Conservation (phyloP, 2,797 vertebrate genomes). For the Lagorchestes hirsutus region DNA sequence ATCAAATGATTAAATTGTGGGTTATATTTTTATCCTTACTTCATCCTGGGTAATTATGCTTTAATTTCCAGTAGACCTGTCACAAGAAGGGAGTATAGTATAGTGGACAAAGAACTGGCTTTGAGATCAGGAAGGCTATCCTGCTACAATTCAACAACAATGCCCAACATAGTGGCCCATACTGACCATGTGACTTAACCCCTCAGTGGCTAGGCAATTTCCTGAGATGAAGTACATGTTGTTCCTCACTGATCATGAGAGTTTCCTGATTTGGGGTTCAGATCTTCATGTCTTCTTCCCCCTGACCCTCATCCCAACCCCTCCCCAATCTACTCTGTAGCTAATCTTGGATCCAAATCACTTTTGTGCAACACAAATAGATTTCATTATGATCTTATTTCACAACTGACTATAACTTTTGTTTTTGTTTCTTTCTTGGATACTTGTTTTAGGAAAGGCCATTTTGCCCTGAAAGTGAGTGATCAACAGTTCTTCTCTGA, state of each 20-base stretch:
- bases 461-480: constrained; percentile 88
- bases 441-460: constrained; percentile 86
- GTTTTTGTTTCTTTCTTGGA: constrained; percentile 56
- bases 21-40: constrained; percentile 17
- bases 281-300: background rate
- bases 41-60: constrained; percentile 21
- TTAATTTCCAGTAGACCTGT: background rate
- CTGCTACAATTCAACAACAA: background rate
- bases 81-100: background rate
- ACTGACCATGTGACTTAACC: background rate
- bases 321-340: background rate
- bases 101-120: background rate
- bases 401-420: constrained; percentile 26
- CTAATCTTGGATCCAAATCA: constrained; percentile 11
- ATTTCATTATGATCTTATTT: constrained; percentile 41
- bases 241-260: background rate
- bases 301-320: no score
- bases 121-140: background rate
- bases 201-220: background rate
- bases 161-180: background rate
- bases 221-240: background rate
- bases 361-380: background rate
- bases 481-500: constrained; percentile 87
- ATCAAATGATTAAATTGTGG: background rate
- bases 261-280: background rate